Evolutionary conservation across 2,113 vertebrate genomes (phyloP).

Genomic region (Tyrannus savana): DNA sequence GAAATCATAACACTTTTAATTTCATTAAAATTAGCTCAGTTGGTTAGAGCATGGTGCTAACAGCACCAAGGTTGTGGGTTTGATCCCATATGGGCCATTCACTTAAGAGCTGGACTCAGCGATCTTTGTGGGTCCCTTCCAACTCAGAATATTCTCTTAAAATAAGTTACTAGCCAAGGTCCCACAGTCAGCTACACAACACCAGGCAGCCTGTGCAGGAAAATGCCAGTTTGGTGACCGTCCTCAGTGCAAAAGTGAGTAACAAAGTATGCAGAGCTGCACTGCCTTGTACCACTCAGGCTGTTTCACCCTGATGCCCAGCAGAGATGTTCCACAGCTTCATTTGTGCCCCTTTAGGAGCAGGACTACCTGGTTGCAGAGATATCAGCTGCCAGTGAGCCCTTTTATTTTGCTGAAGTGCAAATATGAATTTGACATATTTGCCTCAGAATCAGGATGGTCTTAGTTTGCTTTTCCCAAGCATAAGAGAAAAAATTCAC

Average conservation of each 20-base stretch:
- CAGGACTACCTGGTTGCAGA: not conserved
- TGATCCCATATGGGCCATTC: not conserved
- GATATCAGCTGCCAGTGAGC: not conserved
- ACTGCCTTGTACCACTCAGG: fast-evolving
- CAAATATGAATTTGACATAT: not conserved
- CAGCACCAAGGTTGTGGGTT: not conserved
- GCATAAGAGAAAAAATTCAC: not conserved
- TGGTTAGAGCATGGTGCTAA: not conserved
- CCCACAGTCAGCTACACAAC: too few species aligned
- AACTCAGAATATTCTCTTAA: not conserved
- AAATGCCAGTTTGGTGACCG: fast-evolving
- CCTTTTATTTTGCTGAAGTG: not conserved
- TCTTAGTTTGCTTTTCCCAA: not conserved
- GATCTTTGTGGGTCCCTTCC: not conserved
- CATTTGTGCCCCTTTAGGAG: not conserved
- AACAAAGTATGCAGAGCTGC: not conserved
- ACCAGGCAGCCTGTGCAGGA: not conserved
- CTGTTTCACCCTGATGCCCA: not conserved
- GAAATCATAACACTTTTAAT: not conserved
- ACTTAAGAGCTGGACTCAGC: not conserved
- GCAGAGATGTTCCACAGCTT: not conserved
- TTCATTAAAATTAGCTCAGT: not conserved
- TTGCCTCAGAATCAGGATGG: not conserved
- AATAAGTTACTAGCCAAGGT: not conserved
- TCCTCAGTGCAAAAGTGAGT: not conserved